These are phyloP conservation scores for Hydropsyche betteni DNA, from an alignment of 2,888 invertebrate species.

Conservation along the genomic window DNA sequence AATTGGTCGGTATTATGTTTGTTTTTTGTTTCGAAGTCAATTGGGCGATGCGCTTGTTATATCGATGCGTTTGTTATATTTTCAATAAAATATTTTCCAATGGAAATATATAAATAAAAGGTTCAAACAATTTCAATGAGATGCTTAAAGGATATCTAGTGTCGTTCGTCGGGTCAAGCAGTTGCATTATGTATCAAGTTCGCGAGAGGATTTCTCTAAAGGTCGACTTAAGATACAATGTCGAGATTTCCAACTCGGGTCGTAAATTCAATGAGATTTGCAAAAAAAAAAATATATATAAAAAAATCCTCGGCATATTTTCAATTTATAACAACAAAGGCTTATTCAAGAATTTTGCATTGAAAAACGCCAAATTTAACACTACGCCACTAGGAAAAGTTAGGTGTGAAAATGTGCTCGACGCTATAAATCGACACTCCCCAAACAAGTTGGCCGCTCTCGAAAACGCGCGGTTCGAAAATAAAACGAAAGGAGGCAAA, in stretches of 20 bases:
- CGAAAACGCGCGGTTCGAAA: neutral
- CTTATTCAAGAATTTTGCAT: neutral
- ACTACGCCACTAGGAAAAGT: no score
- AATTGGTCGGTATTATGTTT: neutral
- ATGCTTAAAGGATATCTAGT: neutral
- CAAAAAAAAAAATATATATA: no score
- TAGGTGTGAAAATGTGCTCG: neutral
- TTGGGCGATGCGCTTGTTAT: no score
- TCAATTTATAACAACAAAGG: neutral
- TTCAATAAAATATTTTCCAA: no score
- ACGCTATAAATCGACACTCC: constrained; percentile 45
- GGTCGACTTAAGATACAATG: constrained; percentile 21
- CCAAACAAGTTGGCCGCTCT: constrained; percentile 39
- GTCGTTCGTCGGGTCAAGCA: neutral
- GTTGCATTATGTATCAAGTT: constrained; percentile 28
- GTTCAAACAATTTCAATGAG: no score
- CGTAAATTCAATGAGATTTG: constrained; percentile 26
- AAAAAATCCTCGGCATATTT: neutral
- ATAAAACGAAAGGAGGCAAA: constrained; percentile 10
- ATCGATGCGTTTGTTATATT: no score
- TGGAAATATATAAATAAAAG: no score
- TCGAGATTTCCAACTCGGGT: neutral
- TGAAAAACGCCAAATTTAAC: no score
- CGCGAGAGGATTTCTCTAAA: neutral
- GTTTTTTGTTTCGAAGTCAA: no score